Conservation (phyloP, 2,113 vertebrate species). For the Picathartes gymnocephalus region DNA sequence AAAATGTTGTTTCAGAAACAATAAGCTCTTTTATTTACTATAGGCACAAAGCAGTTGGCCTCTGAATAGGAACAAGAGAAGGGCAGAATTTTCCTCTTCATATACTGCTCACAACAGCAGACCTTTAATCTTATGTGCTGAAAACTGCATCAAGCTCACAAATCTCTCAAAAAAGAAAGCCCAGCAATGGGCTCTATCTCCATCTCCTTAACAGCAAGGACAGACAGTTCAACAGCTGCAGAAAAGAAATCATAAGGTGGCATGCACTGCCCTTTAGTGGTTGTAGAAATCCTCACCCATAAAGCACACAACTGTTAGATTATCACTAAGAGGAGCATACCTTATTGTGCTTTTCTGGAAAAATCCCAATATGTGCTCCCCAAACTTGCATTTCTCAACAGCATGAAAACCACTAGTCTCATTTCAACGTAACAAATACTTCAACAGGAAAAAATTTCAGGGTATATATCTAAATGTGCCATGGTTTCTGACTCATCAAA, state of each 20-base stretch:
- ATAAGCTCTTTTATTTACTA: neutral
- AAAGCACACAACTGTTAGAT: neutral
- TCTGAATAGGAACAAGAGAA: neutral
- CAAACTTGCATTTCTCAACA: neutral
- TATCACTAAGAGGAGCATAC: neutral
- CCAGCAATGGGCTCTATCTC: neutral
- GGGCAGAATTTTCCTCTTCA: neutral
- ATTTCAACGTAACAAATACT: neutral
- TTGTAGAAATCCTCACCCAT: conserved; percentile 2
- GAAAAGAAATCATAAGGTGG: conserved; percentile 11
- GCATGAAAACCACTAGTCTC: neutral
- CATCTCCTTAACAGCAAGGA: neutral
- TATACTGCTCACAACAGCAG: neutral
- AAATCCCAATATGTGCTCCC: neutral
- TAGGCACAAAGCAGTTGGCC: neutral
- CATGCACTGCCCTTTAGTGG: conserved; percentile 58
- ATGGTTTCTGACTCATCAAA: neutral
- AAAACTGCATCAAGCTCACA: neutral
- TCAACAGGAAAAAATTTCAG: neutral
- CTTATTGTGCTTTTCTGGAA: neutral
- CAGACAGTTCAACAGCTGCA: neutral
- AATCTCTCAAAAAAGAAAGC: neutral
- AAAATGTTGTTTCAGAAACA: neutral
- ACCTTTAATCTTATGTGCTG: neutral
- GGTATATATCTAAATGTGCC: neutral